These are phyloP conservation scores for Callipepla californica DNA, from an alignment of 2,113 vertebrate species.

Conservation along the genomic window DNA sequence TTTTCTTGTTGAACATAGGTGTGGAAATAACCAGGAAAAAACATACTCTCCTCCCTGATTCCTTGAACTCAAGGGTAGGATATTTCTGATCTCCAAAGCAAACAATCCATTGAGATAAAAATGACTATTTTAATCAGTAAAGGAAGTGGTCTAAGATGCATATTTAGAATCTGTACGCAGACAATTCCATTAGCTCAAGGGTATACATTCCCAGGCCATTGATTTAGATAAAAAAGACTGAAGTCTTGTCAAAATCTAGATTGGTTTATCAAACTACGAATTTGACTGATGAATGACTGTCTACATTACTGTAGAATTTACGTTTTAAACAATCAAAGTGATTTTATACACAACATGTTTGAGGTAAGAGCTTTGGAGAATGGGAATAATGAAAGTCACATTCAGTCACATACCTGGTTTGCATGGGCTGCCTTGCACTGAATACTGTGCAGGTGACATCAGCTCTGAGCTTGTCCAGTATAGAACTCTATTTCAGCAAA, in stretches of 20 bases:
- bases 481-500: not conserved
- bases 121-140: not conserved
- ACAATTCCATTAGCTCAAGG: not conserved
- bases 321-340: not conserved
- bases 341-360: not conserved
- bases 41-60: not conserved
- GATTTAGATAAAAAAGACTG: not conserved
- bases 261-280: not conserved
- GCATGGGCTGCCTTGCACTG: not conserved
- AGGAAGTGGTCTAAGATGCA: not conserved
- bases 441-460: not conserved
- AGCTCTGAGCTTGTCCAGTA: not conserved
- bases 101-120: constrained; percentile 14
- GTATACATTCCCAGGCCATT: not conserved
- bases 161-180: not conserved
- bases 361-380: not conserved
- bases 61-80: not conserved
- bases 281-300: not conserved
- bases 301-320: not conserved
- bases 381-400: not conserved
- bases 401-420: not conserved
- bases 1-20: not conserved
- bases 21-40: not conserved
- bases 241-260: not conserved
- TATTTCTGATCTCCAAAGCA: not conserved